Conservation (phyloP, 2,888 invertebrate species). For the Xestia xanthographa region DNA sequence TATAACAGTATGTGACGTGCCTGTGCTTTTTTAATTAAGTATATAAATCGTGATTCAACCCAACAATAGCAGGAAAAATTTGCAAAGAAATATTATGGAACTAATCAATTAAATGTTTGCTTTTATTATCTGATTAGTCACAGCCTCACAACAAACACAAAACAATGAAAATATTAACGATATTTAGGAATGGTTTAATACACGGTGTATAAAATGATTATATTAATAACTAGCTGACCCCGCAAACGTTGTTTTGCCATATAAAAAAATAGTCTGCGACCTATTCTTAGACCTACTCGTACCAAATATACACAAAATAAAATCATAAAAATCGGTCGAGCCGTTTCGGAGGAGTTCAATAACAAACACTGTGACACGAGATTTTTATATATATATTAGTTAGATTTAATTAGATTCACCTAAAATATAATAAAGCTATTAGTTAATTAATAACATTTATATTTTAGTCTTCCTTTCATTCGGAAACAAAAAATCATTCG, state of each 20-base stretch:
- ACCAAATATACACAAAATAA: no score
- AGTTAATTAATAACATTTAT: not conserved
- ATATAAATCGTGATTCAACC: no score
- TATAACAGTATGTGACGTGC: no score
- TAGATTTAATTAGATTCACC: not conserved
- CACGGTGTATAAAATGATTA: not conserved
- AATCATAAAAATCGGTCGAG: no score
- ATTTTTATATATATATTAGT: no score
- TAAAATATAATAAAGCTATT: not conserved
- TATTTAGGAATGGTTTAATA: not conserved
- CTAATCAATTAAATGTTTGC: not conserved
- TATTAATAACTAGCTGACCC: not conserved
- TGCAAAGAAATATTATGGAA: not conserved
- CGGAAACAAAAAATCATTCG: not conserved
- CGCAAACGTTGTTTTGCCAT: no score
- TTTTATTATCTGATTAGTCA: conserved; percentile 5
- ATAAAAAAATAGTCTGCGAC: no score
- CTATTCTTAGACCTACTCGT: no score
- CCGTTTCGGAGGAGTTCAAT: no score
- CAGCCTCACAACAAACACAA: conserved; percentile 3
- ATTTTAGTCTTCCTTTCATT: not conserved
- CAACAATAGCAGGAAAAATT: not conserved
- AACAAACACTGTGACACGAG: no score
- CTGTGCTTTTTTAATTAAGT: no score
- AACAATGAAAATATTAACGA: not conserved